Percentiles rank a stretch among this genome's conserved stretches.
Evolutionary conservation across 2,888 invertebrate genomes (phyloP).

Genomic region (Drosophila aldrichi): DNA sequence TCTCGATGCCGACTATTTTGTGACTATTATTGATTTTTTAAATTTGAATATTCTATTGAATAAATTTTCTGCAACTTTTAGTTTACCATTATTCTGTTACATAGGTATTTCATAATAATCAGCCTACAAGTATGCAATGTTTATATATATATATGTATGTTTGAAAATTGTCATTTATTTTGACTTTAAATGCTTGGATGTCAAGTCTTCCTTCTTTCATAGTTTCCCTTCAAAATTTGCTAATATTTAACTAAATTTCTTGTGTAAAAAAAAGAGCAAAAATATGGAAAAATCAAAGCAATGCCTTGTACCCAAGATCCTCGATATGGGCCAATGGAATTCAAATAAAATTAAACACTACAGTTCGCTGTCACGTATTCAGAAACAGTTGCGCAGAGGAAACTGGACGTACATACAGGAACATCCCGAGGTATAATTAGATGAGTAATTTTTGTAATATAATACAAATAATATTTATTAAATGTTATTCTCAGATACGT

Average conservation of each 20-base stretch:
- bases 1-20: no score
- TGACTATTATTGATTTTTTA: no score
- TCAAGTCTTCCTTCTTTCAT: neutral
- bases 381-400: slow-evolving; percentile 59
- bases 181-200: neutral
- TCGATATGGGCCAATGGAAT: slow-evolving; percentile 62
- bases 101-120: no score
- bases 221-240: neutral
- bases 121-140: slow-evolving; percentile 2
- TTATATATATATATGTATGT: no score
- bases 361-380: slow-evolving; percentile 49
- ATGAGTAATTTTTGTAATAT: neutral
- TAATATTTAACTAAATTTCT: slow-evolving; percentile 18
- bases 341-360: slow-evolving; percentile 60
- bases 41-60: no score
- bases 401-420: slow-evolving; percentile 62
- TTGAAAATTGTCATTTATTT: neutral
- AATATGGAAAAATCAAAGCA: slow-evolving; percentile 20
- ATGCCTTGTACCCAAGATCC: slow-evolving; percentile 36
- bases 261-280: neutral
- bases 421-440: slow-evolving; percentile 63
- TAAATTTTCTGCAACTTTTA: no score
- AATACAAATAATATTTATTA: no score
- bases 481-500: slow-evolving; percentile 59
- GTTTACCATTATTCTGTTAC: no score